Evolutionary conservation across 1,140 invertebrate species (phyloP).

Genomic region (Ips typographus): DNA sequence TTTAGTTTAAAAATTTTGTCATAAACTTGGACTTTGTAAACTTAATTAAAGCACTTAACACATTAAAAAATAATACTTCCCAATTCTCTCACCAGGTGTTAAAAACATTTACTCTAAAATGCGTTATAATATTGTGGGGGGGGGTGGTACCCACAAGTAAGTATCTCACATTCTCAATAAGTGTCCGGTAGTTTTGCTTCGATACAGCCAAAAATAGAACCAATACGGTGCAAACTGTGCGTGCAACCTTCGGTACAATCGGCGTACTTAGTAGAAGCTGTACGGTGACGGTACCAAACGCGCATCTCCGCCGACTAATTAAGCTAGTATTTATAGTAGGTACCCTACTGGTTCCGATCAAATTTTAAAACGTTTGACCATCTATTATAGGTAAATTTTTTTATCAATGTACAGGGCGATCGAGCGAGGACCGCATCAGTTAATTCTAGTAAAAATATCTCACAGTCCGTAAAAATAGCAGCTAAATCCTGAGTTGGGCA

Average conservation of each 20-base stretch:
- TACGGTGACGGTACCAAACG: not conserved
- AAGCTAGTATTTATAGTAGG: conserved; percentile 3
- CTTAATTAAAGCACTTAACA: too few relatives aligned
- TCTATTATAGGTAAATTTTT: conserved; percentile 34
- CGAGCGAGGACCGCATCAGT: conserved; percentile 37
- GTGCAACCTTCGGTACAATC: not conserved
- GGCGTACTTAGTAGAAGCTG: not conserved
- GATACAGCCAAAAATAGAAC: conserved; percentile 38
- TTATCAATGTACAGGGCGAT: conserved; percentile 46
- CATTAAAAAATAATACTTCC: too few relatives aligned
- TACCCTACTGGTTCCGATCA: conserved; percentile 32
- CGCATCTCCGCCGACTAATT: too few relatives aligned
- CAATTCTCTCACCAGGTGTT: too few relatives aligned
- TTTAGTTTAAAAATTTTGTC: too few relatives aligned
- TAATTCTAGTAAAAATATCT: conserved; percentile 52
- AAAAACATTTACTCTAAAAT: too few relatives aligned
- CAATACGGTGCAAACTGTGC: conserved; percentile 30
- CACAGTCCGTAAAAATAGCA: conserved; percentile 52
- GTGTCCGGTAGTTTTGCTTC: conserved; percentile 6
- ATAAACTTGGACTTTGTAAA: too few relatives aligned
- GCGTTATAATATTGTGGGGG: too few relatives aligned
- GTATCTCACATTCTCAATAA: conserved; percentile 7
- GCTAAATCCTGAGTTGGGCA: conserved; percentile 51
- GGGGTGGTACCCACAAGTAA: too few relatives aligned
- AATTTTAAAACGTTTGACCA: conserved; percentile 35